A percentile compares a stretch with the other conserved stretches of the same genome.
Evolutionary conservation across 2,113 vertebrate genomes (phyloP).

Genomic region (Zosterops japonicus): DNA sequence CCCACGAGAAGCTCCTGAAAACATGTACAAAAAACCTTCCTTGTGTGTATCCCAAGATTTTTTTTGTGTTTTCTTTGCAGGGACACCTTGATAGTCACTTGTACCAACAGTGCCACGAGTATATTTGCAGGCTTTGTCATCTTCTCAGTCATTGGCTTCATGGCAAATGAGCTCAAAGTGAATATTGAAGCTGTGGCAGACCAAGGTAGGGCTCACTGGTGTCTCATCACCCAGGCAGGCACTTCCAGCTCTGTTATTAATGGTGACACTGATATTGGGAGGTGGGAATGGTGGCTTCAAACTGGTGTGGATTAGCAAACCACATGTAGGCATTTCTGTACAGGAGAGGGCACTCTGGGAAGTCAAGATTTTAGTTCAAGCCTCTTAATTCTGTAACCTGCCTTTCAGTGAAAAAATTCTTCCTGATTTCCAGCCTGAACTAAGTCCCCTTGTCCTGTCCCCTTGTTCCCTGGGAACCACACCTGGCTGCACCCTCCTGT

Average conservation of each 20-base stretch:
- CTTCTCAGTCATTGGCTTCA: slow-evolving; percentile 98
- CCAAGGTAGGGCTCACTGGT: slow-evolving; percentile 81
- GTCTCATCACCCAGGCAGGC: background rate
- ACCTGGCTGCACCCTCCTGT: background rate
- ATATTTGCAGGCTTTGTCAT: slow-evolving; percentile 99
- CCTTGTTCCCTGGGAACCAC: accelerated
- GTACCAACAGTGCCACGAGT: slow-evolving; percentile 97
- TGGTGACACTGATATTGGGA: background rate
- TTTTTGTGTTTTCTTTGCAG: slow-evolving; percentile 70
- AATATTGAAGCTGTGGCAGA: slow-evolving; percentile 96
- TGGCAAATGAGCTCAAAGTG: slow-evolving; percentile 97
- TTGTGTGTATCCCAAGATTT: background rate
- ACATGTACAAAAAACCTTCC: accelerated
- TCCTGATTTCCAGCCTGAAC: background rate
- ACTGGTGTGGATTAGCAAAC: background rate
- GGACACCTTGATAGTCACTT: slow-evolving; percentile 94
- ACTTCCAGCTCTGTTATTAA: background rate
- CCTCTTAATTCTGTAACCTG: background rate
- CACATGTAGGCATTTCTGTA: background rate
- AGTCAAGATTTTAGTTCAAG: background rate
- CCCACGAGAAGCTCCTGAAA: background rate
- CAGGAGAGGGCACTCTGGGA: background rate
- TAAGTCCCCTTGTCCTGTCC: background rate
- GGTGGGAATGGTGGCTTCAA: background rate
- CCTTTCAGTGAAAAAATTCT: too few relatives aligned